Evolutionary conservation across 2,113 vertebrate species (phyloP), one percentile per base, ranked within the genome.

Genomic region (Megaceryle maxima): DNA sequence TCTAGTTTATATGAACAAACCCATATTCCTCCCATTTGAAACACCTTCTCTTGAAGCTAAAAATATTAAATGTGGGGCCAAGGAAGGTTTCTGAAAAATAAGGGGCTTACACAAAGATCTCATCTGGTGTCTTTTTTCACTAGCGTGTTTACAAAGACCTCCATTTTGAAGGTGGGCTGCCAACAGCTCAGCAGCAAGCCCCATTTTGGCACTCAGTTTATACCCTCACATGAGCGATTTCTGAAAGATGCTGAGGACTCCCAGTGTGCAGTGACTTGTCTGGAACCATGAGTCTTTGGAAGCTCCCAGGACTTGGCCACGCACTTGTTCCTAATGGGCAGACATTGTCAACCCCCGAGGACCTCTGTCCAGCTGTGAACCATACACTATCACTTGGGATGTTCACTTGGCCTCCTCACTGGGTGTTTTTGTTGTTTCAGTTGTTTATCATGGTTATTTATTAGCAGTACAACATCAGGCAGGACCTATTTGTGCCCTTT

Each of bases 211-310:
- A 74, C 41, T 19, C 29, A 83, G 31, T 22, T 83, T 17, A 64
- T 74, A 18, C 35, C 24, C 6, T 31, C 35, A 74, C n/a, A 11
- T 5, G 7, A 74, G 16, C 28, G 67, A 4, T 35, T 75, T 69
- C 35, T 15, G 31, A 9, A 64, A 60, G 72, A 10, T 44, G 31
- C 62, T 57, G 82, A 69, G 43, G n/a, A 7, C 44, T 63, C 31
- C 11, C 62, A 11, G 62, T 1, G 10, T 21, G n/a, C 26, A 37
- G 21, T 5, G 50, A 51, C 22, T 50, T 68, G 16, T 28, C 41
- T 39, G 64, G 53, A 55, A 51, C 17, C 1, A 0, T 0, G 1
- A n/a, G 19, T 7, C 28, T 39, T 24, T 3, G 21, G 33, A 7
- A 43, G 10, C 35, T 8, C 10, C 55, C 22, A 31, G 66, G 25